These are phyloP conservation scores for Drosophila gaucha DNA, from an alignment of 2,888 invertebrate genomes.

Conservation along the genomic window DNA sequence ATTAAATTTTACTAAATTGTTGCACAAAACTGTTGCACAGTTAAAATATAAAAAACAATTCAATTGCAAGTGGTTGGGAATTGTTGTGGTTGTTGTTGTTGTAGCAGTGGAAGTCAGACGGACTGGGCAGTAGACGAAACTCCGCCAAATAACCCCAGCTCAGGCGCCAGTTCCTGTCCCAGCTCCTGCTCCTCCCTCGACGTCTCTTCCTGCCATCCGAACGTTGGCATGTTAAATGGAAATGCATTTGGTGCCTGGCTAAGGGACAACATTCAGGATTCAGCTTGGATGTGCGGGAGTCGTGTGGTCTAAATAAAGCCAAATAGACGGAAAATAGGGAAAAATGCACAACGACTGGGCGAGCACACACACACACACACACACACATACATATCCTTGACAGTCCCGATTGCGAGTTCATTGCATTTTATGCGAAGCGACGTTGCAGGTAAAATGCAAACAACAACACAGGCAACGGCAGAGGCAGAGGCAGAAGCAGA, in stretches of 20 bases:
- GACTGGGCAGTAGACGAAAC: constrained; percentile 12
- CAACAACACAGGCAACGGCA: constrained; percentile 34
- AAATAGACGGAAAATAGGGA: constrained; percentile 77
- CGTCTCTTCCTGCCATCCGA: too few relatives aligned
- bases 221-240: constrained; percentile 71
- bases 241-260: constrained; percentile 62
- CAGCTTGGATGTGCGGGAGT: constrained; percentile 41
- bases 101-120: constrained; percentile 7
- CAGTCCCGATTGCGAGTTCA: constrained; percentile 67
- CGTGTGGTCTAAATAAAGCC: constrained; percentile 65
- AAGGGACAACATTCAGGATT: constrained; percentile 46
- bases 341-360: constrained; percentile 58
- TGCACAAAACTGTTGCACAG: constrained; percentile 60
- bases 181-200: constrained; percentile 9
- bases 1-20: constrained; percentile 23
- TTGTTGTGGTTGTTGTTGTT: constrained; percentile 1
- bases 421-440: constrained; percentile 77
- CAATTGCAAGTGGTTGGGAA: constrained; percentile 44
- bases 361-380: constrained; percentile 16
- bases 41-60: constrained; percentile 60
- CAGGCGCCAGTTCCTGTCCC: constrained; percentile 2
- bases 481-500: constrained; percentile 15
- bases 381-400: constrained; percentile 39
- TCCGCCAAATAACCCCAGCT: constrained; percentile 6
- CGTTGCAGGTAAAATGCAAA: constrained; percentile 78